Base-by-base conservation (phyloP, 2,888 invertebrate species). In the Priocnemis perturbator region DNA sequence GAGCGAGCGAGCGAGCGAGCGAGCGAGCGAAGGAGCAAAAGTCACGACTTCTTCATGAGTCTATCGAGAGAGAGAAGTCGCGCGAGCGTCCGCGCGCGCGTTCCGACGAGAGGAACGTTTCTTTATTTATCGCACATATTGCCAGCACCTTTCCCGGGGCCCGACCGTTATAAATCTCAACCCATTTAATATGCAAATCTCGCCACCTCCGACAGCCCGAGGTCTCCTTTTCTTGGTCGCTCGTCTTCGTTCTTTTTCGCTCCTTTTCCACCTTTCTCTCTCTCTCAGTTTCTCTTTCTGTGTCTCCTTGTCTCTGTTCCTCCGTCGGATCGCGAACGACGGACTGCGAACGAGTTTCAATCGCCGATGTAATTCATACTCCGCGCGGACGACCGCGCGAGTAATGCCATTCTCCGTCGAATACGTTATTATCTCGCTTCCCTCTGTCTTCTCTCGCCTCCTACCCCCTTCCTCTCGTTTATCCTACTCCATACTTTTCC, bases 161-260 rank as follows among this genome's bases (percentile, higher is more conserved):
- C 69, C 77, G 73, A 79, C 75, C 84, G 87, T 88, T 88, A 87
- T 89, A 88, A 88, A 88, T 89, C 89, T 87, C 82, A 75, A 87
- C 86, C 87, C 88, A 86, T 88, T 88, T 88, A 88, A 88, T 88
- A 88, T 88, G 88, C 86, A 88, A 88, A 88, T 88, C 72, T 71
- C 66, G 53, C 69, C 74, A 76, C 69, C 78, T 76, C 68, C 71
- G 76, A 78, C 78, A 76, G 78, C 76, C 76, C 74, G 78, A 71
- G 78, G 76, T 76, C 82, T 80, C 81, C 79, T 53, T 68, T 66
- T 69, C 69, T 69, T 21, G 52, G 64, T 67, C 53, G 65, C 44
- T 58, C 55, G 56, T 53, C 56, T 64, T 71, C 67, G 45, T 55
- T 15, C 50, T 48, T 30, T 20, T 45, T 45, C 50, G 45, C 37